A percentile compares a stretch with the other conserved stretches of the same genome.
Conservation (phyloP, 2,888 invertebrate species). For the Ethmia dodecea region DNA sequence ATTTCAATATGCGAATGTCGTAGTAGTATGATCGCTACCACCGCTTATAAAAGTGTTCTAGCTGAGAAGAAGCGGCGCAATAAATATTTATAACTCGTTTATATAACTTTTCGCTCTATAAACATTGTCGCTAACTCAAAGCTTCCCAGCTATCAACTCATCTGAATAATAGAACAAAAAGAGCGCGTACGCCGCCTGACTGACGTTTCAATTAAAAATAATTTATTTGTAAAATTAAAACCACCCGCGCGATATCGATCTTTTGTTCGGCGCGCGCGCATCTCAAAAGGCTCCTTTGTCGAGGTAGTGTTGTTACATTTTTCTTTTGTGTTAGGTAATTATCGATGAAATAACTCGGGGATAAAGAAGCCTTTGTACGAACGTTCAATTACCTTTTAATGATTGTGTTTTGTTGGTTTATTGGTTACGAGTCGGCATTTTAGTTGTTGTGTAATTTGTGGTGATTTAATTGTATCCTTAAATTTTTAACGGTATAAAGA, state of each 20-base stretch:
- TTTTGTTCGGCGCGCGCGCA: slow-evolving; percentile 34
- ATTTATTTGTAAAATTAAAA: slow-evolving; percentile 42
- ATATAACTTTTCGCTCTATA: too few relatives aligned
- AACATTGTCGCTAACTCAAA: too few relatives aligned
- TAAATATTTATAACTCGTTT: too few relatives aligned
- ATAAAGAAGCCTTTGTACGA: slow-evolving; percentile 24
- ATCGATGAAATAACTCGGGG: slow-evolving; percentile 30
- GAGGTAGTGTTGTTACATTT: slow-evolving; percentile 42
- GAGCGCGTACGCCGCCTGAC: slow-evolving; percentile 26
- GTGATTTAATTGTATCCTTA: too few relatives aligned
- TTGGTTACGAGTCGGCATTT: slow-evolving; percentile 20
- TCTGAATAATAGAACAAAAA: slow-evolving; percentile 11
- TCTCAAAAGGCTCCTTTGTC: slow-evolving; percentile 31
- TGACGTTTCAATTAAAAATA: slow-evolving; percentile 57
- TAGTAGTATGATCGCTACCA: too few relatives aligned
- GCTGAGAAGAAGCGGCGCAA: too few relatives aligned
- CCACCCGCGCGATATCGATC: slow-evolving; percentile 34
- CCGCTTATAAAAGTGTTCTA: too few relatives aligned
- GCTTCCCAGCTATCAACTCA: too few relatives aligned
- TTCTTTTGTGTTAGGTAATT: slow-evolving; percentile 39
- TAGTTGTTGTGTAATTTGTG: slow-evolving; percentile 6
- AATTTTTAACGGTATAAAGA: too few relatives aligned
- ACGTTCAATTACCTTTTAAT: slow-evolving; percentile 39
- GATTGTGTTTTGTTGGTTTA: slow-evolving; percentile 28
- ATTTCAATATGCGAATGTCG: too few relatives aligned